These are phyloP conservation scores for Fundulus diaphanus DNA, from an alignment of 2,797 vertebrate genomes.

Conservation along the genomic window DNA sequence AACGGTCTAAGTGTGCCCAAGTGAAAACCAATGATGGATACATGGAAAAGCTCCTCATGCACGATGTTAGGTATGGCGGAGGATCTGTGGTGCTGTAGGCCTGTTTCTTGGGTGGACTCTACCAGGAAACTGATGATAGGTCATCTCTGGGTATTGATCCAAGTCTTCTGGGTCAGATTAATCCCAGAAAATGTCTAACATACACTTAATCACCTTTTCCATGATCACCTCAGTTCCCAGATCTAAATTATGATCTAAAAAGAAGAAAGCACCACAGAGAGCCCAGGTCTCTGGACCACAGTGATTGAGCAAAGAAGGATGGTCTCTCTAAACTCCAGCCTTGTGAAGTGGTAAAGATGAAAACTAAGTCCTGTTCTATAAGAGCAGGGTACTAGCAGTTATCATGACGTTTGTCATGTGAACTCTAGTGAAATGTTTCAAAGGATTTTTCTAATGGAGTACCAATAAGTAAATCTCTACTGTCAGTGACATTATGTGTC, in stretches of 20 bases:
- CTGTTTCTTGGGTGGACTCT: background rate
- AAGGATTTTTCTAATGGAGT: background rate
- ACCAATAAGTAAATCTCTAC: background rate
- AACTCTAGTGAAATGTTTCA: background rate
- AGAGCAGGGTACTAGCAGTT: background rate
- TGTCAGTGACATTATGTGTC: background rate
- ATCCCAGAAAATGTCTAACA: background rate
- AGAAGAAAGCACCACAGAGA: background rate
- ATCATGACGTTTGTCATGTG: too few relatives aligned
- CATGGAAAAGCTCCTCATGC: background rate
- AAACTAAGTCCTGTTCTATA: background rate
- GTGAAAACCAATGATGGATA: background rate
- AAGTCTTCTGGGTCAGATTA: background rate
- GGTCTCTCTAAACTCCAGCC: background rate
- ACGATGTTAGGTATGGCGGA: background rate
- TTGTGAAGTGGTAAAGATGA: background rate
- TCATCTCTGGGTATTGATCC: background rate
- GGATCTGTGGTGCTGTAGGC: background rate
- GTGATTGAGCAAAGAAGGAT: too few relatives aligned
- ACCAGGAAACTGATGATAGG: background rate
- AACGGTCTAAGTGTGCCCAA: background rate
- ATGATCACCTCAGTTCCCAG: background rate
- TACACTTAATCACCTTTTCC: background rate
- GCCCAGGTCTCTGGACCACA: background rate
- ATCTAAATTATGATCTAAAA: background rate